A percentile compares a stretch with the other conserved stretches of the same genome.
These are phyloP conservation scores for Crocuta crocuta DNA, from an alignment of 2,113 vertebrate species.

Conservation along the genomic window DNA sequence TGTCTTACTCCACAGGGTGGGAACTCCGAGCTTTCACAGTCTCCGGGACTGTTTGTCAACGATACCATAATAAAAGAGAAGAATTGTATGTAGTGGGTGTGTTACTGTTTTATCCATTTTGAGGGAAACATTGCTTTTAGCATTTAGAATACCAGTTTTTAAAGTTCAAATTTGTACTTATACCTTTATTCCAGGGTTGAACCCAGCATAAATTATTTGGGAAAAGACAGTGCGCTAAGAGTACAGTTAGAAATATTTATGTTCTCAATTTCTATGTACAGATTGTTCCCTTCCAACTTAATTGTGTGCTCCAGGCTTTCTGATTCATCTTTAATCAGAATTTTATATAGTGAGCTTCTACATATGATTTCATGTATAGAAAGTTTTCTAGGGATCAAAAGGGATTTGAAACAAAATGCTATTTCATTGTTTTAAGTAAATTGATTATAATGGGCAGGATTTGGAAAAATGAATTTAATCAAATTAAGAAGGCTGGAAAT, in stretches of 20 bases:
- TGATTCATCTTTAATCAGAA: not conserved
- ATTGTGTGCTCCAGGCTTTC: not conserved
- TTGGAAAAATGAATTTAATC: not conserved
- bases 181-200: conserved; percentile 1
- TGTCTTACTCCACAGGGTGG: not conserved
- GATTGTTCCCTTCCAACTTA: not conserved
- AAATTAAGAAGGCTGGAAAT: not conserved
- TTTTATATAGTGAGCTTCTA: not conserved
- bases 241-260: not conserved
- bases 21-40: not conserved
- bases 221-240: not conserved
- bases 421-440: not conserved
- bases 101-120: not conserved
- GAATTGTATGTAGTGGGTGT: not conserved
- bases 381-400: conserved; percentile 7
- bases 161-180: not conserved
- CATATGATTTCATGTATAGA: not conserved
- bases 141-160: not conserved
- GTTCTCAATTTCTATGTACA: not conserved
- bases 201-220: not conserved
- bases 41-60: not conserved
- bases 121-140: not conserved
- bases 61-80: not conserved
- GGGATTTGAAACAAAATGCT: not conserved
- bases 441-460: not conserved